Percentiles rank a stretch among this genome's conserved stretches.
These are phyloP conservation scores for Heliothis virescens DNA, from an alignment of 1,140 invertebrate species.

Conservation along the genomic window DNA sequence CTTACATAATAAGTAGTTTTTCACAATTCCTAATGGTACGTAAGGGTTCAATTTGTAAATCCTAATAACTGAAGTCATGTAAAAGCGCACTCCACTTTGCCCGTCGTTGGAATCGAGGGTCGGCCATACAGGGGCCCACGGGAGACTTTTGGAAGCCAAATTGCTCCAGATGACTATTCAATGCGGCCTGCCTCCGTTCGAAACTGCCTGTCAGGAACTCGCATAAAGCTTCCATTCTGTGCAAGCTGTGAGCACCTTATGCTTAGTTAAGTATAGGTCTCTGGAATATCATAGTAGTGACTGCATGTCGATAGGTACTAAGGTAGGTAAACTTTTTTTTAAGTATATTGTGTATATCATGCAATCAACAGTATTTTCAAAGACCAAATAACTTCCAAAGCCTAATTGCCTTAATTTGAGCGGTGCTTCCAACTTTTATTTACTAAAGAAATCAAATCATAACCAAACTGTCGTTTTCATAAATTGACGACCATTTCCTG, in stretches of 20 bases:
- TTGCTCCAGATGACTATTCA: slow-evolving; percentile 65
- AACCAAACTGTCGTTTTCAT: slow-evolving; percentile 48
- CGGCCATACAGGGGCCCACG: slow-evolving; percentile 54
- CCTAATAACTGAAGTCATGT: slow-evolving; percentile 56
- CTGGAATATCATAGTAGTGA: slow-evolving; percentile 6
- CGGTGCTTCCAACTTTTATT: slow-evolving; percentile 36
- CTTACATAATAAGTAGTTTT: slow-evolving; percentile 37
- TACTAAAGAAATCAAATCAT: slow-evolving; percentile 42
- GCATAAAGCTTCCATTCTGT: slow-evolving; percentile 58
- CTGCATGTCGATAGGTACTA: not conserved
- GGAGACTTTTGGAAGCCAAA: slow-evolving; percentile 64
- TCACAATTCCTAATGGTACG: slow-evolving; percentile 31
- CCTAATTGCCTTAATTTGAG: slow-evolving; percentile 40
- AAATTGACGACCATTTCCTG: slow-evolving; percentile 35
- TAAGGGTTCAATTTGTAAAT: slow-evolving; percentile 48
- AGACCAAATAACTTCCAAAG: slow-evolving; percentile 6
- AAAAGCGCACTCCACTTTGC: slow-evolving; percentile 54
- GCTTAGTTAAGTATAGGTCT: slow-evolving; percentile 41
- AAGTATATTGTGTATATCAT: not conserved
- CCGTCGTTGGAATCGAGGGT: slow-evolving; percentile 48
- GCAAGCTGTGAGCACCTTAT: slow-evolving; percentile 53
- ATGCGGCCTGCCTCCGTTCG: slow-evolving; percentile 55
- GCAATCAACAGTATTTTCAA: slow-evolving; percentile 12
- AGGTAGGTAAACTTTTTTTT: no score
- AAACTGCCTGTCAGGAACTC: slow-evolving; percentile 58